A percentile compares a stretch with the other conserved stretches of the same genome.
These are phyloP conservation scores for Drosophila stalkeri DNA, from an alignment of 2,888 invertebrate species.

Conservation along the genomic window DNA sequence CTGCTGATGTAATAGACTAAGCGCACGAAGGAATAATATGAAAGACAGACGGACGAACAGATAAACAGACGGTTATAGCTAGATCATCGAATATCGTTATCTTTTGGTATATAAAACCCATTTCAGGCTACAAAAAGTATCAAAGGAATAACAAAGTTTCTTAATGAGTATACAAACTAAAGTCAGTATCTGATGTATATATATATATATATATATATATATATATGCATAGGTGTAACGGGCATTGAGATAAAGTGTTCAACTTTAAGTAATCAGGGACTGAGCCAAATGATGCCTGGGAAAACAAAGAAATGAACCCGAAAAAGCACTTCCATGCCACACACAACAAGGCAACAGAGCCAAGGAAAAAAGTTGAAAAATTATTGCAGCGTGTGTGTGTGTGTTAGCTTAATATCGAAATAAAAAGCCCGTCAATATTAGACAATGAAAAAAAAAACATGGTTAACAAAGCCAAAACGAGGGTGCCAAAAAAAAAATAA, in stretches of 20 bases:
- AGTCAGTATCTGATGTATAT: not conserved
- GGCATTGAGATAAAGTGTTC: not conserved
- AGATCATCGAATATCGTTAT: not conserved
- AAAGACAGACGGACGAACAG: not conserved
- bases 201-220: not conserved
- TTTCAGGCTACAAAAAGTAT: too few species aligned
- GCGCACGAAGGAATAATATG: too few species aligned
- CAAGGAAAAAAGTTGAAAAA: constrained; percentile 15
- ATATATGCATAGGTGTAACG: not conserved
- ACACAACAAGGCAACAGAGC: not conserved
- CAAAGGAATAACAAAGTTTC: not conserved
- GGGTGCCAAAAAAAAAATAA: constrained; percentile 11
- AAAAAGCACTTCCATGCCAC: not conserved
- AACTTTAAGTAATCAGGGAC: constrained; percentile 44
- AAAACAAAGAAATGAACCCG: constrained; percentile 11
- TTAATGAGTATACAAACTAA: not conserved
- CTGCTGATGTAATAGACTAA: too few species aligned
- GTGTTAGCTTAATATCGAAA: constrained; percentile 53
- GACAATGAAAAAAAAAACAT: constrained; percentile 28
- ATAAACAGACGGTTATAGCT: not conserved
- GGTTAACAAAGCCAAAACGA: constrained; percentile 32
- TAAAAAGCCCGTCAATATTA: constrained; percentile 57
- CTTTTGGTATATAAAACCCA: not conserved
- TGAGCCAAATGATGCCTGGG: constrained; percentile 41
- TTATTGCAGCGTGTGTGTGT: constrained; percentile 8